A percentile compares a stretch with the other conserved stretches of the same genome.
These are phyloP conservation scores for Copidosoma aretas DNA, from an alignment of 2,888 invertebrate genomes.

Conservation along the genomic window DNA sequence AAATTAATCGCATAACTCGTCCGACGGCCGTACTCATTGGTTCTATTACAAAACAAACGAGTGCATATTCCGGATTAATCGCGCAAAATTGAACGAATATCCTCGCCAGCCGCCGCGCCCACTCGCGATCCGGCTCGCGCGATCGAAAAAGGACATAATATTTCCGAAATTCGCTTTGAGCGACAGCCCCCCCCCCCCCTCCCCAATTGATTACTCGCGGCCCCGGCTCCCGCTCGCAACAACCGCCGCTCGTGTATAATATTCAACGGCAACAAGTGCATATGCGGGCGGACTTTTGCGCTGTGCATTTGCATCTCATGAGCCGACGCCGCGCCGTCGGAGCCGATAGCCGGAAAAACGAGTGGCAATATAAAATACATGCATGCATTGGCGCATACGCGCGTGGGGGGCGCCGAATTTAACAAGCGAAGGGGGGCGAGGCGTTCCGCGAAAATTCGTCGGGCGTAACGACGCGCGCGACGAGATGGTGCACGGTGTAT, in stretches of 20 bases:
- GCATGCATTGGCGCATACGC: too few species aligned
- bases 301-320: slow-evolving; percentile 31
- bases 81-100: too few species aligned
- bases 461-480: too few species aligned
- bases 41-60: too few species aligned
- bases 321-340: slow-evolving; percentile 7
- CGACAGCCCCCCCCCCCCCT: neutral
- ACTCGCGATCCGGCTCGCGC: too few species aligned
- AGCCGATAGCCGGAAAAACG: slow-evolving; percentile 25
- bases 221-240: slow-evolving; percentile 10
- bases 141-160: neutral
- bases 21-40: too few species aligned
- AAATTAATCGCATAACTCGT: too few species aligned
- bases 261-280: neutral
- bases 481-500: too few species aligned
- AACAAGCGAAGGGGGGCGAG: slow-evolving; percentile 10
- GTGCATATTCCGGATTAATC: too few species aligned
- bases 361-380: slow-evolving; percentile 36
- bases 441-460: slow-evolving; percentile 10
- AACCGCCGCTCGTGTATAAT: slow-evolving; percentile 12
- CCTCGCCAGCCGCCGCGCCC: too few species aligned
- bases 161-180: neutral
- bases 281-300: too few species aligned
- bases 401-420: neutral
- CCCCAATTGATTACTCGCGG: slow-evolving; percentile 25